Evolutionary conservation across 2,113 vertebrate genomes (phyloP).

Genomic region (Jacana jacana): DNA sequence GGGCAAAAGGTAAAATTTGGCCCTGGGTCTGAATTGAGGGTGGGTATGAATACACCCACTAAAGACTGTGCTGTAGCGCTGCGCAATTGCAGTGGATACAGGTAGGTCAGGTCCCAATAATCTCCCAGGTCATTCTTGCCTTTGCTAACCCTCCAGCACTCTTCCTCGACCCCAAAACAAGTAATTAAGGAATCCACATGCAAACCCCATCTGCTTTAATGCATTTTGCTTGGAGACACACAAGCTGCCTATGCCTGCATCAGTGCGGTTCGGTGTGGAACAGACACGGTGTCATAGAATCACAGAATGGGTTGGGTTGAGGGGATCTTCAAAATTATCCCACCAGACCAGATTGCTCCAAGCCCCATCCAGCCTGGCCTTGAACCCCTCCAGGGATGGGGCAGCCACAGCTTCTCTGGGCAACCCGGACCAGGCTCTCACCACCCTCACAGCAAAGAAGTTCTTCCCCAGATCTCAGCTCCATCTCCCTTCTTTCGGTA

Average conservation of each 20-base stretch:
- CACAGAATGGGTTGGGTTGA: neutral
- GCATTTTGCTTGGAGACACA: neutral
- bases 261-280: accelerated
- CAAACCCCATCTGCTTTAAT: neutral
- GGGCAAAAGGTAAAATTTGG: neutral
- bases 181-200: neutral
- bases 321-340: neutral
- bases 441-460: neutral
- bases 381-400: neutral
- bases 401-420: neutral
- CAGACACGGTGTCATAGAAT: neutral
- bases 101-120: accelerated
- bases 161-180: neutral
- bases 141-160: too few relatives aligned
- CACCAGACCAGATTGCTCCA: neutral
- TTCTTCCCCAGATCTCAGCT: neutral
- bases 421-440: neutral
- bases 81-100: accelerated
- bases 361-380: neutral
- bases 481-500: neutral
- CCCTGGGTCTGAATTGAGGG: neutral
- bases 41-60: accelerated
- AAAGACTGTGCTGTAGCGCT: neutral
- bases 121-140: accelerated
- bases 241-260: accelerated